Evolutionary conservation across 2,113 vertebrate genomes (phyloP), one percentile per base, ranked within the genome.

Genomic region (Vidua macroura): DNA sequence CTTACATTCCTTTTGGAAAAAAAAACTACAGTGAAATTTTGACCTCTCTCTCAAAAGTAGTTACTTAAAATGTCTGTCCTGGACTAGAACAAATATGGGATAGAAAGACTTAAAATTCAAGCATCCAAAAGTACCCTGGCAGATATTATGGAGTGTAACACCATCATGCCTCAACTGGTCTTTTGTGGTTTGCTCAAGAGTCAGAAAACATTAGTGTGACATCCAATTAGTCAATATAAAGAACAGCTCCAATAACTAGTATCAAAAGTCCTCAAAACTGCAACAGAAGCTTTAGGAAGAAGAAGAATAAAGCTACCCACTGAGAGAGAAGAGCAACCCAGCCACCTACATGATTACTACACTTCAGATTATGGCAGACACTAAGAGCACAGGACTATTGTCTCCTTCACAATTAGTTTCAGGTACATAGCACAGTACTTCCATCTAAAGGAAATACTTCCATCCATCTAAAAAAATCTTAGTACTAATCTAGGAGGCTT

Each of bases 241-340:
- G 94, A 96, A 92, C 67, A 90, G 94, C 86, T 95, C 95, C 76
- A 90, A 63, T 79, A 94, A 74, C 95, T 83, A 87, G 43, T 93
- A 96, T 93, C 66, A 94, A 90, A 96, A 93, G 60, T 88, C 86
- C 91, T 96, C 84, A 79, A 92, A 95, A 91, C 81, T 44, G 82
- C 95, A 97, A 95, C 28, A 9, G 68, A 93, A 94, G 86, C 96
- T 97, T 97, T 96, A 98, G 96, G 96, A 96, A 97, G 97, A 97
- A 95, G 96, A 96, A 97, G 90, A 96, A 96, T 70, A 88, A 72
- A 97, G 93, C 93, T 89, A 94, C 80, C 74, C 79, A 92, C 23
- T 48, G 88, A 81, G 51, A 87, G 27, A 92, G 74, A 92, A 83
- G 90, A 94, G 88, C 86, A 87, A 94, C 52, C 77, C 94, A 95